phyloP scores from a whole-genome alignment of 2,113 vertebrate species.

The Nycticryphes semicollaris region DNA sequence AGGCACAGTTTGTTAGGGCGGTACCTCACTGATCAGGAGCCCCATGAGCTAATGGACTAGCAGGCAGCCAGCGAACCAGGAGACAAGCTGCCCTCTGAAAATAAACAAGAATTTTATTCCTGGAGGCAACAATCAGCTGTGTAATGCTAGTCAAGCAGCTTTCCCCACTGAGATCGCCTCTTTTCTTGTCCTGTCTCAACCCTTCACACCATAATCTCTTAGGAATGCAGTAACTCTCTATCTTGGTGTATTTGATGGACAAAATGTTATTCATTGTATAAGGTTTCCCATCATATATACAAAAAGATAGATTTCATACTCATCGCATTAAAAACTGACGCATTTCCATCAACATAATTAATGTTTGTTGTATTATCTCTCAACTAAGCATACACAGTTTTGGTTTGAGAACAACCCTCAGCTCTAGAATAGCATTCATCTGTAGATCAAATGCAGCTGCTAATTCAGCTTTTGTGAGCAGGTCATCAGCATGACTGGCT shows the following conservation, averaged over 20 bases:
- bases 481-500: background rate
- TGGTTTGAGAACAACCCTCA: background rate
- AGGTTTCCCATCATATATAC: background rate
- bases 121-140: background rate
- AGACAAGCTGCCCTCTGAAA: background rate
- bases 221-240: background rate
- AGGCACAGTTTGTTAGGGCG: background rate
- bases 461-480: background rate
- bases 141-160: background rate
- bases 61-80: background rate
- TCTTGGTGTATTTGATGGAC: background rate
- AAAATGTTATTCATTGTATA: background rate
- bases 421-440: constrained; percentile 7
- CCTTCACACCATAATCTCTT: background rate
- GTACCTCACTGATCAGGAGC: background rate
- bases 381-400: background rate
- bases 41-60: background rate
- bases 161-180: background rate
- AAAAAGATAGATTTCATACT: background rate
- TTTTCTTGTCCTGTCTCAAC: background rate
- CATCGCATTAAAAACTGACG: background rate
- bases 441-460: background rate
- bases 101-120: background rate
- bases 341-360: constrained; percentile 19
- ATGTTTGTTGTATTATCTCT: background rate